phyloP scores from a whole-genome alignment of 2,797 vertebrate genomes.

The Crenuchus spilurus region DNA sequence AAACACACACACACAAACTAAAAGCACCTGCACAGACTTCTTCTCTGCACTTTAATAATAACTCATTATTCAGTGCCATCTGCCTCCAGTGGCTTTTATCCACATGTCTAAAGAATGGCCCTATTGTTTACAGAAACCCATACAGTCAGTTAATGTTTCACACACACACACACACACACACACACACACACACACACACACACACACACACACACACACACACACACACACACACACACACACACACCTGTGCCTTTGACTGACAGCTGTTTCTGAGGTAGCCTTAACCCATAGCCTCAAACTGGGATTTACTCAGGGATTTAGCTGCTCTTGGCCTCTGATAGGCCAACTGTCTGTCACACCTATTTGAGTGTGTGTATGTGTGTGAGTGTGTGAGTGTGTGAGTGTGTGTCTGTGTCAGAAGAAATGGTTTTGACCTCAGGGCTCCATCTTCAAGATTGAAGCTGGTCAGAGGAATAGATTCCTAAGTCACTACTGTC shows the following conservation, averaged over 20 bases:
- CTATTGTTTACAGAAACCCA: conserved; percentile 63
- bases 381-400: conserved; percentile 36
- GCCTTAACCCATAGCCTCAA: conserved; percentile 26
- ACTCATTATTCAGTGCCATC: conserved; percentile 76
- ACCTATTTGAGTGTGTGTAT: conserved; percentile 19
- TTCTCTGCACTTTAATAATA: conserved; percentile 67
- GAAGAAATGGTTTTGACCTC: conserved; percentile 77
- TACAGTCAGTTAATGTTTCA: conserved; percentile 38
- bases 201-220: conserved; percentile 33
- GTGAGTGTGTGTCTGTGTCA: conserved; percentile 48
- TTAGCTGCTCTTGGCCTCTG: conserved; percentile 26
- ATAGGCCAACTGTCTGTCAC: conserved; percentile 29
- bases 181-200: conserved; percentile 10
- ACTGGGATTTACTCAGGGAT: conserved; percentile 35
- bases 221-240: conserved; percentile 39
- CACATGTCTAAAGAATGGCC: conserved; percentile 62
- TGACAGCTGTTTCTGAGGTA: conserved; percentile 40
- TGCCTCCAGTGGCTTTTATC: conserved; percentile 61
- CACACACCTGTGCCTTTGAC: conserved; percentile 63
- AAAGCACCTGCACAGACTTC: conserved; percentile 82
- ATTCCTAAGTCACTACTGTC: conserved; percentile 35
- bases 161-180: conserved; percentile 25
- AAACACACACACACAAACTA: conserved; percentile 48
- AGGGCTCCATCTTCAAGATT: conserved; percentile 67
- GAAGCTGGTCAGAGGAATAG: conserved; percentile 60